Conservation (phyloP, 2,888 invertebrate genomes). For the Eupithecia insigniata region DNA sequence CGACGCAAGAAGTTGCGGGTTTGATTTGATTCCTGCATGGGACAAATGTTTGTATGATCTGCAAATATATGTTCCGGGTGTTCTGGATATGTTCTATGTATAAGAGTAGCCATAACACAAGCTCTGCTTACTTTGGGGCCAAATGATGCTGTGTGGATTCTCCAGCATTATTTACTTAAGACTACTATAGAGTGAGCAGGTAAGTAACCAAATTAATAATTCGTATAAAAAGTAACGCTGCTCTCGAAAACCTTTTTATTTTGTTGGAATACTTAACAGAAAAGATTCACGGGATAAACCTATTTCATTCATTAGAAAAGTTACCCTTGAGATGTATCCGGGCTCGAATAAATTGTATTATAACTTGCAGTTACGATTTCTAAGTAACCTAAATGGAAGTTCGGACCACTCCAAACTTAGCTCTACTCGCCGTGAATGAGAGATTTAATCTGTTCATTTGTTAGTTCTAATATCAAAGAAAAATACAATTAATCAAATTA, state of each 20-base stretch:
- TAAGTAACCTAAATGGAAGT: constrained; percentile 9
- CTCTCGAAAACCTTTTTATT: not conserved
- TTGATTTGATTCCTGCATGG: too few relatives aligned
- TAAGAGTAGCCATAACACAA: too few relatives aligned
- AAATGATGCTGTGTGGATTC: too few relatives aligned
- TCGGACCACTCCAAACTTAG: constrained; percentile 14
- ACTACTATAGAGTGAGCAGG: too few relatives aligned
- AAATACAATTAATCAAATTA: too few relatives aligned
- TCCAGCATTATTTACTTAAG: too few relatives aligned
- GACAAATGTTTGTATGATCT: too few relatives aligned
- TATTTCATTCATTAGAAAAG: constrained; percentile 9
- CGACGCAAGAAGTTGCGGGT: too few relatives aligned
- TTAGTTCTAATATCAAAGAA: too few relatives aligned
- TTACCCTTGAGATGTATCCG: constrained; percentile 24
- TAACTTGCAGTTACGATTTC: not conserved
- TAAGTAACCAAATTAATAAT: not conserved
- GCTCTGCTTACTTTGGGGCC: too few relatives aligned
- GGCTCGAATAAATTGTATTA: constrained; percentile 17
- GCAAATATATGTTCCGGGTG: too few relatives aligned
- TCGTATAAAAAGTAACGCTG: not conserved
- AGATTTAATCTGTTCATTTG: not conserved
- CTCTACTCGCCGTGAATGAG: not conserved
- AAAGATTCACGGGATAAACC: not conserved
- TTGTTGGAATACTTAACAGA: not conserved
- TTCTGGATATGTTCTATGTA: too few relatives aligned